These are phyloP conservation scores for Calidris pugnax DNA, from an alignment of 2,113 vertebrate species.

Conservation along the genomic window DNA sequence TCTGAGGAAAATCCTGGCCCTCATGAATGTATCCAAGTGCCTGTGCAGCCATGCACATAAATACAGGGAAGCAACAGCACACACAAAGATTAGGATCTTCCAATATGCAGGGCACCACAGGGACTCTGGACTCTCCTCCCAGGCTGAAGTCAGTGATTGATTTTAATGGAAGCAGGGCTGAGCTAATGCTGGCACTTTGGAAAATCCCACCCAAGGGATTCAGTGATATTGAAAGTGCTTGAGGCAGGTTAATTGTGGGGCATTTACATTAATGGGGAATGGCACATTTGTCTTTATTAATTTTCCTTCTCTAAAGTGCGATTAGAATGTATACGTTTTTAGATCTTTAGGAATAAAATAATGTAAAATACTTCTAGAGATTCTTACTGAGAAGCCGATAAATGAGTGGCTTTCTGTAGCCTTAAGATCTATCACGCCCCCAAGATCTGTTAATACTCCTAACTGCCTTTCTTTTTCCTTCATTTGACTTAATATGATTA, in stretches of 20 bases:
- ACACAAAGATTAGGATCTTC: not conserved
- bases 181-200: constrained; percentile 47
- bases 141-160: constrained; percentile 34
- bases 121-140: not conserved
- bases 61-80: not conserved
- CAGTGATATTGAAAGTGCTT: constrained; percentile 18
- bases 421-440: not conserved
- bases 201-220: constrained; percentile 60
- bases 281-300: constrained; percentile 14
- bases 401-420: not conserved
- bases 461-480: not conserved
- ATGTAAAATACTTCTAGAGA: not conserved
- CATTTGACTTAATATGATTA: not conserved
- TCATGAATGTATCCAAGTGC: not conserved
- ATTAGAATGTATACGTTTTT: constrained; percentile 28
- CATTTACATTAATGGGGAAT: constrained; percentile 24
- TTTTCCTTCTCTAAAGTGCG: constrained; percentile 23
- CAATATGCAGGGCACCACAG: not conserved
- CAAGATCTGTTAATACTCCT: not conserved
- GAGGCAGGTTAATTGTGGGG: constrained; percentile 23
- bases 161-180: constrained; percentile 46
- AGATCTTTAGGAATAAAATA: not conserved
- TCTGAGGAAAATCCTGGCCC: not conserved
- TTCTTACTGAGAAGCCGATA: not conserved
- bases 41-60: not conserved